Evolutionary conservation across 2,888 invertebrate genomes (phyloP), one percentile per base, ranked within the genome.

Genomic region (Pimpla rufipes): DNA sequence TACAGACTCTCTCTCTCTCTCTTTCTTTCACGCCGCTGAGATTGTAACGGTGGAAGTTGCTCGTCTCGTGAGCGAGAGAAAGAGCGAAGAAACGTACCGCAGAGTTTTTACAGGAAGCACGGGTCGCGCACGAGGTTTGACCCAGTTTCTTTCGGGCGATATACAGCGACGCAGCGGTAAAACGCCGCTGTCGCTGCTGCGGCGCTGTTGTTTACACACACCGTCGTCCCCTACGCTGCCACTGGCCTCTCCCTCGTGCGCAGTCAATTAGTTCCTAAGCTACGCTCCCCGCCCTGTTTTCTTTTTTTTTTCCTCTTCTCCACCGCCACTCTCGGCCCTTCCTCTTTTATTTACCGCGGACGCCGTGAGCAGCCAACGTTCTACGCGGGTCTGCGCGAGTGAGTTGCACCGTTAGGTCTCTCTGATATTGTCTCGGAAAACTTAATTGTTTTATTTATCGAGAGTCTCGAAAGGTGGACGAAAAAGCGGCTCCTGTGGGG

Each of bases 101-200:
- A 70, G 68, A 66, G 21, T 66, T 82, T 81, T 82, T 82, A 82
- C 82, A 67, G 83, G 83, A 83, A 79, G 83, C 75, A 55, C 75
- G 64, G 75, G 82, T 70, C 40, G 76, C 59, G 66, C 66, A 62
- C 57, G 66, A 76, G 57, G 83, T 62, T 83, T 83, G 83, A 83
- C 83, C 83, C 29, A 83, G 66, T 83, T 83, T 76, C 67, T 21
- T 47, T 76, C 57, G 73, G 68, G 18, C 78, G 50, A 16, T 75
- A 66, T 45, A 57, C 64, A 76, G 62, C 59, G n/a, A n/a, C n/a
- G 47, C 71, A 66, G 59, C 67, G 67, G 73, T 59, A 78, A 29
- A 77, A 73, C 67, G 23, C 71, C 57, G 50, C 67, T 45, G 40
- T 13, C 68, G 68, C 68, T 57, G 52, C 35, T 62, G 35, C 35